Conservation (phyloP, 2,113 vertebrate species). For the Xiphophorus hellerii region DNA sequence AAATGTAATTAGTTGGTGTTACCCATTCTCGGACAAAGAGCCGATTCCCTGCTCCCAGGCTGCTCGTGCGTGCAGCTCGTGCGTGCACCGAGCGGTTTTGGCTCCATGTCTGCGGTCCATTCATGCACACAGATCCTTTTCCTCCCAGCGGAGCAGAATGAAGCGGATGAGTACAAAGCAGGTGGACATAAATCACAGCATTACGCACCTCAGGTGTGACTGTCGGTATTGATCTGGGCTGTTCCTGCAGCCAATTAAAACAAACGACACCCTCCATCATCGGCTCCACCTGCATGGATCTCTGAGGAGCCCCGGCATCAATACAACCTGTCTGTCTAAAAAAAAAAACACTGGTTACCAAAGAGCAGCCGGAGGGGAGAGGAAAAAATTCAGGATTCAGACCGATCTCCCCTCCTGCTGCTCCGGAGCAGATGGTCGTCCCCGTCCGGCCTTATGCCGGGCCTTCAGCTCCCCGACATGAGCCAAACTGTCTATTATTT, state of each 20-base stretch:
- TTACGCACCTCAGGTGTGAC: background rate
- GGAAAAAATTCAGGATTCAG: background rate
- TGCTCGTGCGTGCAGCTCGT: constrained; percentile 15
- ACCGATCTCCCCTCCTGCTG: constrained; percentile 61
- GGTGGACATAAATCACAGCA: background rate
- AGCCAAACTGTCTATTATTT: background rate
- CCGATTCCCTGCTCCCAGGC: constrained; percentile 10
- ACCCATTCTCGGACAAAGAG: constrained; percentile 8
- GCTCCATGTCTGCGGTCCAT: constrained; percentile 60
- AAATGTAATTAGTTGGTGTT: constrained; percentile 49
- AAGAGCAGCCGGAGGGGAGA: constrained; percentile 25
- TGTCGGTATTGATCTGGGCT: constrained; percentile 39
- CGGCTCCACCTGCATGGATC: constrained; percentile 32
- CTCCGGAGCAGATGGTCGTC: constrained; percentile 66
- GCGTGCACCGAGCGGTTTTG: constrained; percentile 11
- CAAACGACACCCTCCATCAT: constrained; percentile 19
- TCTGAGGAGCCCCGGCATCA: constrained; percentile 17
- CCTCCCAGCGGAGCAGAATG: background rate
- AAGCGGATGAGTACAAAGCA: constrained; percentile 10
- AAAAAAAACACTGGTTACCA: constrained; percentile 16
- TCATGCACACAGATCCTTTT: constrained; percentile 58
- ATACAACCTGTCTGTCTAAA: constrained; percentile 37
- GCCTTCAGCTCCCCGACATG: background rate
- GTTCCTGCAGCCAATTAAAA: constrained; percentile 14
- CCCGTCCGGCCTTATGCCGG: constrained; percentile 44